Evolutionary conservation across 2,797 vertebrate genomes (phyloP).

Genomic region (Neomorphus geoffroyi): DNA sequence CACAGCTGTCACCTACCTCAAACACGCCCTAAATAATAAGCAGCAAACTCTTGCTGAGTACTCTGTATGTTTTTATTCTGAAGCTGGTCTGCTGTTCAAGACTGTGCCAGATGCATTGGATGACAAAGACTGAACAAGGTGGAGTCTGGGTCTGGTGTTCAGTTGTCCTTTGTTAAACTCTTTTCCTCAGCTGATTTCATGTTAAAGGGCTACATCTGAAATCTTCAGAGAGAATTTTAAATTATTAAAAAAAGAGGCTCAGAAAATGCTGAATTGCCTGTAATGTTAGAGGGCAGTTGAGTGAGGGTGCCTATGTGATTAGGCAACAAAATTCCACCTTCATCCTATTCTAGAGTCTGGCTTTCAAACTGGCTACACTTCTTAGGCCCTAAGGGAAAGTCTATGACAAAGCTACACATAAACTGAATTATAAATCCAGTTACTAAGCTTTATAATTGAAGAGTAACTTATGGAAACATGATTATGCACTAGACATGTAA

Average conservation of each 20-base stretch:
- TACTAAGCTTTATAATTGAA: neutral
- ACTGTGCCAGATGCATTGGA: neutral
- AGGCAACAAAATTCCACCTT: neutral
- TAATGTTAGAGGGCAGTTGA: neutral
- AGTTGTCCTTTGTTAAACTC: accelerated
- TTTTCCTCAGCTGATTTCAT: neutral
- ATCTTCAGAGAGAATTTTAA: neutral
- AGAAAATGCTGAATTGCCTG: neutral
- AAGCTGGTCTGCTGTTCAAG: neutral
- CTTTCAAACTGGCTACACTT: neutral
- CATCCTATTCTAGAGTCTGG: neutral
- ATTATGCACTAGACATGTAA: neutral
- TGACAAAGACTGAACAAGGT: neutral
- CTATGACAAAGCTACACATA: neutral
- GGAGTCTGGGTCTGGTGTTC: neutral
- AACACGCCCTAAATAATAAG: neutral
- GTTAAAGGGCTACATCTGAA: neutral
- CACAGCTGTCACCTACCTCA: neutral
- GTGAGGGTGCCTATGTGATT: neutral
- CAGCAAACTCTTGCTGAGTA: neutral
- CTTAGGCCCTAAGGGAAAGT: neutral
- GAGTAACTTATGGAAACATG: neutral
- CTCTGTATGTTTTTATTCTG: accelerated
- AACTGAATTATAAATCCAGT: neutral
- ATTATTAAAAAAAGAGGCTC: neutral